phyloP scores from a whole-genome alignment of 2,888 invertebrate species.

The Hypena proboscidalis region DNA sequence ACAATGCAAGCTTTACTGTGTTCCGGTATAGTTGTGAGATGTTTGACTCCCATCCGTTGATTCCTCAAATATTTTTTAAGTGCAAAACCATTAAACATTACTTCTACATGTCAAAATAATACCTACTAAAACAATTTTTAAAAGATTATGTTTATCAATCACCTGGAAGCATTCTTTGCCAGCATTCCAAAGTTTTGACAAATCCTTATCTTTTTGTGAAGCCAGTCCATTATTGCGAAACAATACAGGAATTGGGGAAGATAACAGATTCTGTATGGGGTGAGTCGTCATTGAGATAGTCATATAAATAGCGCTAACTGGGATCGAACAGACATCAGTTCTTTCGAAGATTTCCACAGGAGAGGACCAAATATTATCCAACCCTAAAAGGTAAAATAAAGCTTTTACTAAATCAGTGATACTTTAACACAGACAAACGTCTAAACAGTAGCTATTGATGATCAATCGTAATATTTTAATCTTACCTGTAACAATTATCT shows the following conservation, averaged over 20 bases:
- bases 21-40: no score
- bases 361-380: slow-evolving; percentile 28
- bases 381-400: slow-evolving; percentile 48
- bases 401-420: no score
- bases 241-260: slow-evolving; percentile 56
- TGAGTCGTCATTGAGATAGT: slow-evolving; percentile 35
- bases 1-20: no score
- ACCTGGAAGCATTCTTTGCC: background rate
- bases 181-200: slow-evolving; percentile 67
- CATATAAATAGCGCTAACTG: slow-evolving; percentile 62
- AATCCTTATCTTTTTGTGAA: slow-evolving; percentile 51
- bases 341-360: slow-evolving; percentile 31
- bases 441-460: no score
- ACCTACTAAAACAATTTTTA: no score
- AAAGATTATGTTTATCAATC: background rate
- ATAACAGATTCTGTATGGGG: slow-evolving; percentile 52
- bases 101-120: no score
- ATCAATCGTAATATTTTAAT: no score
- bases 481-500: no score
- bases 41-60: no score
- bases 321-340: slow-evolving; percentile 49
- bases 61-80: no score
- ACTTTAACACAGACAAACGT: no score
- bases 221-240: slow-evolving; percentile 60
- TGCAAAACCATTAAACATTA: no score